Percentiles rank a stretch among this genome's conserved stretches.
phyloP scores from a whole-genome alignment of 2,797 vertebrate species.

The Rachycentron canadum region DNA sequence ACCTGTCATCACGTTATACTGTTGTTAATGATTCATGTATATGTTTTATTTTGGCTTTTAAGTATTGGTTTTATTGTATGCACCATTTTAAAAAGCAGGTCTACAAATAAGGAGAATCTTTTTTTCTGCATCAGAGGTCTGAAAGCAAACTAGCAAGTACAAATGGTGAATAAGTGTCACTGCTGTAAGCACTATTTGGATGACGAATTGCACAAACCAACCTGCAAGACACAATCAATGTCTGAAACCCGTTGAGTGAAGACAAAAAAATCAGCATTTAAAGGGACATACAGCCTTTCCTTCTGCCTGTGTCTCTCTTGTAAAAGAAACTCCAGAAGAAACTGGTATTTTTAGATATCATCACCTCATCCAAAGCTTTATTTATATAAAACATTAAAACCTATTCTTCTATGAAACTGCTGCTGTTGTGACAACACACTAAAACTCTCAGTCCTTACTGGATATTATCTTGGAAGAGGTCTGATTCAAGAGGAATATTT shows the following conservation, averaged over 20 bases:
- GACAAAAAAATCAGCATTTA: conserved; percentile 1
- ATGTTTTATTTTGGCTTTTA: neutral
- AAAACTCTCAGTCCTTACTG: conserved; percentile 22
- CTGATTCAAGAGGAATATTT: neutral
- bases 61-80: no score
- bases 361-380: conserved; percentile 17
- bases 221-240: conserved; percentile 11
- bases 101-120: neutral
- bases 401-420: conserved; percentile 1
- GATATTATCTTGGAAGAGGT: conserved; percentile 27
- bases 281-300: conserved; percentile 13
- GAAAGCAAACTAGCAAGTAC: neutral
- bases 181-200: neutral
- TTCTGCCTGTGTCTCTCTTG: conserved; percentile 14
- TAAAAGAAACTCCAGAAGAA: conserved; percentile 6
- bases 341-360: conserved; percentile 6
- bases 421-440: conserved; percentile 3
- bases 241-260: conserved; percentile 2
- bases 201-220: conserved; percentile 15
- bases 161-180: conserved; percentile 1
- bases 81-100: neutral
- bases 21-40: neutral
- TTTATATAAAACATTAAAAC: conserved; percentile 28
- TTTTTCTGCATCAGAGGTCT: conserved; percentile 10
- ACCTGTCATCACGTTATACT: neutral